Evolutionary conservation across 2,113 vertebrate species (phyloP).

Genomic region (Budorcas taxicolor): DNA sequence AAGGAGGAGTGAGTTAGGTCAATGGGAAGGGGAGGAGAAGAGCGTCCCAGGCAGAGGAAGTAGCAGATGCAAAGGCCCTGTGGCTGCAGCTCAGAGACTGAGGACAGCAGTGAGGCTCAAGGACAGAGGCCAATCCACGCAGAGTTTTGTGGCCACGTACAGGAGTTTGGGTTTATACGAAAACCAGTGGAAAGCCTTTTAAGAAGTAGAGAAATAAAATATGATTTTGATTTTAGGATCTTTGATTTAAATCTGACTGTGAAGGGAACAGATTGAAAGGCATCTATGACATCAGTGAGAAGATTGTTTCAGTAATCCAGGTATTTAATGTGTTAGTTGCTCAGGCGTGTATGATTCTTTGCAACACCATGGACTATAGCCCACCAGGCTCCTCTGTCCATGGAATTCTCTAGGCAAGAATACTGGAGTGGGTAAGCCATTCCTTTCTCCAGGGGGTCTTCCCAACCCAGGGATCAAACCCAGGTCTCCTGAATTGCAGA

Average conservation of each 20-base stretch:
- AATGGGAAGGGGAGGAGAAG: not conserved
- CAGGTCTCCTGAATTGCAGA: not conserved
- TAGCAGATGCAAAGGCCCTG: not conserved
- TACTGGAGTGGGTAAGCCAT: not conserved
- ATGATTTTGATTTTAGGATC: not conserved
- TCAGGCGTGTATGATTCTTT: not conserved
- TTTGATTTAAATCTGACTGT: not conserved
- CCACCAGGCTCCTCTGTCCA: not conserved
- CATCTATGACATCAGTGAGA: not conserved
- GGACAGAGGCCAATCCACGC: not conserved
- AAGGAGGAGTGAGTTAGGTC: not conserved
- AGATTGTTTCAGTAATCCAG: not conserved
- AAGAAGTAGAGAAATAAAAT: not conserved
- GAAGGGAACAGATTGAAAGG: not conserved
- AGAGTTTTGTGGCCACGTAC: not conserved
- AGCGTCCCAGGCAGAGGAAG: not conserved
- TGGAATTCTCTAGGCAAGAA: not conserved
- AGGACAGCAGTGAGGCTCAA: not conserved
- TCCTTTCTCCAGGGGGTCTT: not conserved
- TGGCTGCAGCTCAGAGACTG: not conserved
- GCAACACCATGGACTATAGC: not conserved
- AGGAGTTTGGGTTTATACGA: not conserved
- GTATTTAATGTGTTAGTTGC: not conserved
- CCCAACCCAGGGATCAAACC: not conserved
- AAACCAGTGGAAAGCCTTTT: not conserved